These are phyloP conservation scores for Acipenser oxyrinchus DNA, from an alignment of 2,797 vertebrate genomes.

Conservation along the genomic window DNA sequence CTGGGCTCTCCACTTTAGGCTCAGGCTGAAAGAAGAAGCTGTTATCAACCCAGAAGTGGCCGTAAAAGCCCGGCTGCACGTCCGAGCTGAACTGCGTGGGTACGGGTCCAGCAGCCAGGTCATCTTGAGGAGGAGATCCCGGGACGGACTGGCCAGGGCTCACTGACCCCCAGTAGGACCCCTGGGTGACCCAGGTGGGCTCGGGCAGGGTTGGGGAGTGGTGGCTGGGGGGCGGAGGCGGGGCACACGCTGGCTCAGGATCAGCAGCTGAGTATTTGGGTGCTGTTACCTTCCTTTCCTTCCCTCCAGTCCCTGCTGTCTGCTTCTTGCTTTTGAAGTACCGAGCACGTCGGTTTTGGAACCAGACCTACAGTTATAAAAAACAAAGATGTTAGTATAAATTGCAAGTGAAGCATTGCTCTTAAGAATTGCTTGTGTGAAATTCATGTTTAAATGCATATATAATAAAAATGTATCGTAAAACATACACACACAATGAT, in stretches of 20 bases:
- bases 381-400: neutral
- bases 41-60: neutral
- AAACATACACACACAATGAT: neutral
- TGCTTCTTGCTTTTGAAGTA: constrained; percentile 54
- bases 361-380: constrained; percentile 46
- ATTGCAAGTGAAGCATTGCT: too few species aligned
- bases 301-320: neutral
- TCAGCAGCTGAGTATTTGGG: neutral
- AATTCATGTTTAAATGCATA: neutral
- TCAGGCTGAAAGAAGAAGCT: neutral
- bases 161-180: constrained; percentile 1
- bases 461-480: neutral
- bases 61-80: neutral
- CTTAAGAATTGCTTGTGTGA: neutral
- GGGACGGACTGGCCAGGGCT: neutral
- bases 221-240: constrained; percentile 9
- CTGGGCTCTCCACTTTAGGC: neutral
- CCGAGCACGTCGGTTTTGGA: constrained; percentile 52
- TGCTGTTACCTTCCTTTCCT: neutral
- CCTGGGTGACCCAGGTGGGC: constrained; percentile 33
- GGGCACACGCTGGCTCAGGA: neutral
- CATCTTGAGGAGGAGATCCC: constrained; percentile 7
- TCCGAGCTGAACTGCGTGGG: neutral
- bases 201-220: constrained; percentile 28
- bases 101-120: constrained; percentile 11